Conservation (phyloP, 2,888 invertebrate species). For the Erebia epiphron region DNA sequence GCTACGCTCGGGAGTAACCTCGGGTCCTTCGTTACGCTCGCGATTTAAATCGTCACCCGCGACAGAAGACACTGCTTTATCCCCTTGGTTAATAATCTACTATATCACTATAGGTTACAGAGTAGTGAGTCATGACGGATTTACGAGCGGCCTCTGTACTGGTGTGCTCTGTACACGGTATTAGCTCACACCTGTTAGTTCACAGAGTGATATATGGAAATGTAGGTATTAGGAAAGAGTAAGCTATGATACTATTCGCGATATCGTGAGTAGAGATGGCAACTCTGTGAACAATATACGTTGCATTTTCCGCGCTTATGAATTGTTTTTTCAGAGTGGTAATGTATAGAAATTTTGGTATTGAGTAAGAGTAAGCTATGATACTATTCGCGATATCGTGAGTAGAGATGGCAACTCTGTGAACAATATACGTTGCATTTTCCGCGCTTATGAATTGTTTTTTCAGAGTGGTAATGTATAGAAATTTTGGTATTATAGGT, state of each 20-base stretch:
- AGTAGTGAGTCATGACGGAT: conserved; percentile 5
- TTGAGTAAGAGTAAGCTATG: not conserved
- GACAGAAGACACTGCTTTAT: no score
- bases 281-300: no score
- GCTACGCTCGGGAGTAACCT: no score
- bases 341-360: not conserved
- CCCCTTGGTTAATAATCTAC: no score
- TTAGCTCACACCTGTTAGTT: conserved; percentile 13
- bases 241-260: not conserved
- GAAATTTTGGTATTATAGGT: not conserved
- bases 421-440: not conserved
- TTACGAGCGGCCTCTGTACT: conserved; percentile 4
- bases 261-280: not conserved
- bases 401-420: not conserved
- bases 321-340: conserved; percentile 6
- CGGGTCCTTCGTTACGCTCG: no score
- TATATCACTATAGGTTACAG: not conserved
- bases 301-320: not conserved
- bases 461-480: not conserved
- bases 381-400: not conserved
- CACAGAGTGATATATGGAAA: conserved; percentile 11
- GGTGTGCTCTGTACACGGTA: not conserved
- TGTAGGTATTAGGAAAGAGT: not conserved
- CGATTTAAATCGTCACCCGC: no score
- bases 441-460: not conserved